These are phyloP conservation scores for Mastomys coucha DNA, from an alignment of 2,113 vertebrate genomes.

Conservation along the genomic window DNA sequence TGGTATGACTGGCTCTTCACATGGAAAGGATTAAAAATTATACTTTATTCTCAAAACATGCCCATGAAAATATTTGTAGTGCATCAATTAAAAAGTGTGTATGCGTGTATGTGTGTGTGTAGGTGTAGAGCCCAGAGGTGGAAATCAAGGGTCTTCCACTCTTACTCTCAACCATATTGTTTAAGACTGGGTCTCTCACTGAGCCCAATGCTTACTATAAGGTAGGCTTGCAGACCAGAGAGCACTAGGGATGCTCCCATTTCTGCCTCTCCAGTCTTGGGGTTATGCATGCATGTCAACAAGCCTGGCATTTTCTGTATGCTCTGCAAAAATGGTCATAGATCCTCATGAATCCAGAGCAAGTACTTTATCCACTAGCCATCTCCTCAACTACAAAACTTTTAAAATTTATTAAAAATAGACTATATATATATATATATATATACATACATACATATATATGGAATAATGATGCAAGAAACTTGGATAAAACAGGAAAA, in stretches of 20 bases:
- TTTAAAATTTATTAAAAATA: not conserved
- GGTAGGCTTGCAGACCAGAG: not conserved
- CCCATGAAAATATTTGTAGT: not conserved
- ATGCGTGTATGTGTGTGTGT: not conserved
- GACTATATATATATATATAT: not conserved
- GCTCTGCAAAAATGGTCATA: not conserved
- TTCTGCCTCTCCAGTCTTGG: not conserved
- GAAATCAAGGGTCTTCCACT: not conserved
- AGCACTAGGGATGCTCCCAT: not conserved
- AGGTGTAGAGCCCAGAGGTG: not conserved
- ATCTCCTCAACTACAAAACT: not conserved
- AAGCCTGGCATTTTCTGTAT: not conserved
- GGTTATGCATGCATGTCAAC: too few species aligned
- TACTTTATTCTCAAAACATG: not conserved
- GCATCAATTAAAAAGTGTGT: not conserved
- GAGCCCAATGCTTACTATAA: not conserved
- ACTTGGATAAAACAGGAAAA: not conserved
- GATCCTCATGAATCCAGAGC: too few species aligned
- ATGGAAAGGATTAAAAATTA: not conserved
- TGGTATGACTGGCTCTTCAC: not conserved
- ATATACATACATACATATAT: not conserved
- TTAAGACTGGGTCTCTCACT: not conserved
- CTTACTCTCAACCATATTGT: not conserved
- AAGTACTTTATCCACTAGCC: not conserved
- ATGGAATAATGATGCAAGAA: not conserved